These are phyloP conservation scores for Anoplopoma fimbria DNA, from an alignment of 2,113 vertebrate species.

Conservation along the genomic window DNA sequence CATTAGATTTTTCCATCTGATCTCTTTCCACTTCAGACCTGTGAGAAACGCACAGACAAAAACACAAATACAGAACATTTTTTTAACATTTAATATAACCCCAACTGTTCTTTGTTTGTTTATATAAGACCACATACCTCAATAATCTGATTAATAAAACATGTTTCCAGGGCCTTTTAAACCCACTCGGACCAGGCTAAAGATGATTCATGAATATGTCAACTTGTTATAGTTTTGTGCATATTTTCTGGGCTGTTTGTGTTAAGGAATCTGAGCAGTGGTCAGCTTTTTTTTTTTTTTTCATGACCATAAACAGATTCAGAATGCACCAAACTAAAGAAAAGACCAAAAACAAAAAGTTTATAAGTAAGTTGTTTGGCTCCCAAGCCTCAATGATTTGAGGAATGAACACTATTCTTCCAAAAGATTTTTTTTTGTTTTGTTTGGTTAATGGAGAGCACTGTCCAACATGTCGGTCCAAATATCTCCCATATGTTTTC, in stretches of 20 bases:
- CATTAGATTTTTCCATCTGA: neutral
- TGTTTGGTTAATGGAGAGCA: neutral
- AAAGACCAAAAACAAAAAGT: neutral
- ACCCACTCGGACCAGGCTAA: neutral
- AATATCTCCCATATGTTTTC: neutral
- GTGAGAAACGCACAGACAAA: no score
- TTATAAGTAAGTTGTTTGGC: neutral
- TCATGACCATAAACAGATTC: neutral
- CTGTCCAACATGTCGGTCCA: neutral
- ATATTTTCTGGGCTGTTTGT: neutral
- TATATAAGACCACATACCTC: neutral
- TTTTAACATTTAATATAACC: neutral
- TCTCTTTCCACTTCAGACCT: neutral
- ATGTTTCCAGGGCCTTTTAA: conserved; percentile 5
- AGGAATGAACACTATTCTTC: neutral
- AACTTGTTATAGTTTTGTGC: neutral
- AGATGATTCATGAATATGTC: conserved; percentile 5
- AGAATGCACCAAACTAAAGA: neutral
- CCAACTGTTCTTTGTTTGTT: neutral
- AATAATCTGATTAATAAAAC: neutral
- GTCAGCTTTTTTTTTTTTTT: neutral
- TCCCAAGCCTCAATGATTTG: neutral
- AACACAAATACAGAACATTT: neutral
- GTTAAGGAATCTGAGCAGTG: neutral
- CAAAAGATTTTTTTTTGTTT: neutral